phyloP scores from a whole-genome alignment of 2,797 vertebrate genomes.

The Coendou prehensilis region DNA sequence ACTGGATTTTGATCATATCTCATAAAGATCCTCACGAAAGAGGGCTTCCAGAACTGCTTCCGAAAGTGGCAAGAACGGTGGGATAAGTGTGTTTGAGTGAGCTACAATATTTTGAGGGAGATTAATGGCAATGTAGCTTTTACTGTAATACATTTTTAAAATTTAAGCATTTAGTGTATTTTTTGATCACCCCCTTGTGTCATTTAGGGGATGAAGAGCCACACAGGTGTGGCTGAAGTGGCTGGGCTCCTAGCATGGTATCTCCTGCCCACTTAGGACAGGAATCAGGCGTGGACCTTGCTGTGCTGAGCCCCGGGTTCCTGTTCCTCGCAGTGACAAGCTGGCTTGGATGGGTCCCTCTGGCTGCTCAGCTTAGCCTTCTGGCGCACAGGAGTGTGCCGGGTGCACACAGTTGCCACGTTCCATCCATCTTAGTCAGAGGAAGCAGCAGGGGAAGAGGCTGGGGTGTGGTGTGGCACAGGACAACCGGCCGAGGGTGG shows the following conservation, averaged over 20 bases:
- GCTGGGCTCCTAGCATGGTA: no score
- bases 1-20: neutral
- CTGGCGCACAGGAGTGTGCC: neutral
- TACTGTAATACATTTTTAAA: neutral
- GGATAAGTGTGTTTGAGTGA: neutral
- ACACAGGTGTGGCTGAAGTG: neutral
- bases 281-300: rapidly evolving
- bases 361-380: neutral
- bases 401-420: neutral
- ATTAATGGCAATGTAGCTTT: neutral
- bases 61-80: neutral
- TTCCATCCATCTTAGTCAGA: neutral
- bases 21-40: neutral
- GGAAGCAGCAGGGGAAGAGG: neutral
- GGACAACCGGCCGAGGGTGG: neutral
- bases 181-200: neutral
- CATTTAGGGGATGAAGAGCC: neutral
- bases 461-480: no score
- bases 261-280: neutral
- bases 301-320: neutral
- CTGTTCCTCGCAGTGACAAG: rapidly evolving
- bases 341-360: rapidly evolving
- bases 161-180: neutral
- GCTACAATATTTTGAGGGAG: neutral
- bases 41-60: neutral